Conservation (phyloP, 2,113 vertebrate genomes). For the Machaerirhynchus nigripectus region DNA sequence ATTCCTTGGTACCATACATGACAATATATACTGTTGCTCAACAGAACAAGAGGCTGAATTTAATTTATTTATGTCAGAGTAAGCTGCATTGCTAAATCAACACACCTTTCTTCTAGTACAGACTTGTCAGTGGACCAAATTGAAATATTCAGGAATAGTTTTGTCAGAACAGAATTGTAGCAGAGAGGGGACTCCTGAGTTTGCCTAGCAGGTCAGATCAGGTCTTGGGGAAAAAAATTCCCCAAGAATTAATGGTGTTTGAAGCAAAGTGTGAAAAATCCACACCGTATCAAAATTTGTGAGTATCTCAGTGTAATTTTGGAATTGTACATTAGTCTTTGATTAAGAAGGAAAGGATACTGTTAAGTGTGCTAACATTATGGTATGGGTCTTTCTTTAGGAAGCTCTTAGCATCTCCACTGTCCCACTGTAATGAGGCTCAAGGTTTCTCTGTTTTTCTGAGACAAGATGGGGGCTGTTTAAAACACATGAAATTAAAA, state of each 20-base stretch:
- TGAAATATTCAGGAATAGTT: background rate
- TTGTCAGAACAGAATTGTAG: background rate
- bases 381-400: background rate
- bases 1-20: background rate
- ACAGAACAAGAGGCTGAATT: background rate
- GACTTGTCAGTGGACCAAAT: background rate
- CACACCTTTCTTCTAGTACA: background rate
- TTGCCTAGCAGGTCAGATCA: background rate
- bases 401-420: background rate
- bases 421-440: background rate
- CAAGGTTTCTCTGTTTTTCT: background rate
- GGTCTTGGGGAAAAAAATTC: background rate
- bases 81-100: background rate
- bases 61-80: background rate
- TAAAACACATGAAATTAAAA: background rate
- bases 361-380: background rate
- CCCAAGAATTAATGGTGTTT: background rate
- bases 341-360: background rate
- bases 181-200: background rate
- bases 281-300: background rate
- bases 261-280: background rate
- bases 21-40: background rate
- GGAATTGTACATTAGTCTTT: background rate
- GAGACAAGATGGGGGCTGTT: background rate
- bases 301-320: background rate